phyloP scores from a whole-genome alignment of 2,113 vertebrate genomes.

The Myrmecobius fasciatus region DNA sequence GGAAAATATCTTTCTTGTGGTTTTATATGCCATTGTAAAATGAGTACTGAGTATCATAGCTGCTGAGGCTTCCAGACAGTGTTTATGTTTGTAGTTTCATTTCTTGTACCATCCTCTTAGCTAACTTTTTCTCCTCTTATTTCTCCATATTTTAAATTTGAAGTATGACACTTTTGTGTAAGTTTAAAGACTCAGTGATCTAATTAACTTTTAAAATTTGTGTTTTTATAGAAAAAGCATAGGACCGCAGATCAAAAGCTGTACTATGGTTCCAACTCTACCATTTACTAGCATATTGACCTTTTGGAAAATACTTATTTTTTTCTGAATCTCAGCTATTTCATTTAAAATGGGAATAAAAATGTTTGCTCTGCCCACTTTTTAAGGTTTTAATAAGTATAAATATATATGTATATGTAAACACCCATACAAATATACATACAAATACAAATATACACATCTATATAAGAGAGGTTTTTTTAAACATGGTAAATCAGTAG shows the following conservation, averaged over 20 bases:
- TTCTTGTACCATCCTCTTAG: not conserved
- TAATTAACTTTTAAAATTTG: not conserved
- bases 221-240: not conserved
- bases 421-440: not conserved
- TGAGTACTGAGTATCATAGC: not conserved
- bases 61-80: slow-evolving; percentile 14
- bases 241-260: not conserved
- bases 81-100: slow-evolving; percentile 48
- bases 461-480: not conserved
- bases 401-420: not conserved
- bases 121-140: slow-evolving; percentile 55
- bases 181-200: slow-evolving; percentile 11
- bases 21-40: slow-evolving; percentile 52
- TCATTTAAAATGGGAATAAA: not conserved
- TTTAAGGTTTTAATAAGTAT: not conserved
- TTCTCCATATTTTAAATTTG: slow-evolving; percentile 41
- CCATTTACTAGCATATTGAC: not conserved
- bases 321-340: not conserved
- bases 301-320: not conserved
- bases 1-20: slow-evolving; percentile 14
- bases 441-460: not conserved
- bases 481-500: not conserved
- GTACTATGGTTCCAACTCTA: not conserved
- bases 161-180: slow-evolving; percentile 15
- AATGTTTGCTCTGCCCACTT: not conserved